These are phyloP conservation scores for Molossus molossus DNA, from an alignment of 2,797 vertebrate species.

Conservation along the genomic window DNA sequence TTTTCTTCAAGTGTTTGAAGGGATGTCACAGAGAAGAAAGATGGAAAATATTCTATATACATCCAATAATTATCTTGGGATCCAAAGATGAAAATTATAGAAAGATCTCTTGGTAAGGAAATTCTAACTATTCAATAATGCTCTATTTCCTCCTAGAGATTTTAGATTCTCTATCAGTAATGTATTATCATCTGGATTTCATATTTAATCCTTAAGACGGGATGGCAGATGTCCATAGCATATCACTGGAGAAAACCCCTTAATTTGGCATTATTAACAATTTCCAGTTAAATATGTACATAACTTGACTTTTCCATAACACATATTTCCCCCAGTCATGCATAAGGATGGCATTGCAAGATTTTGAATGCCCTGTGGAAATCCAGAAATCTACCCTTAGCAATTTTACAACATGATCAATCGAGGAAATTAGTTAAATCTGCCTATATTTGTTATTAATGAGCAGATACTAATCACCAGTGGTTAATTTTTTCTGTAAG, in stretches of 20 bases:
- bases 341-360: background rate
- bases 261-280: background rate
- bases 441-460: conserved; percentile 51
- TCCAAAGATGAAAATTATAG: background rate
- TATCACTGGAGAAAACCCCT: background rate
- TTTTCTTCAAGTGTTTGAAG: background rate
- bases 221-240: background rate
- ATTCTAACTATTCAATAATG: background rate
- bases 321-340: background rate
- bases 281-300: background rate
- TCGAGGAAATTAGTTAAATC: conserved; percentile 36
- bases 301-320: background rate
- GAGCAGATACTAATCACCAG: conserved; percentile 30
- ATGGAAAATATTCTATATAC: background rate
- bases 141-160: background rate
- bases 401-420: conserved; percentile 25
- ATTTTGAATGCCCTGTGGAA: conserved; percentile 16
- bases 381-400: background rate
- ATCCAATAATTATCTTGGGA: background rate
- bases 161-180: background rate
- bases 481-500: conserved; percentile 10
- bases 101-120: background rate
- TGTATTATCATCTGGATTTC: background rate
- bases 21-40: background rate
- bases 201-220: background rate